These are phyloP conservation scores for Nasonovia ribisnigri DNA, from an alignment of 2,888 invertebrate species.

Conservation along the genomic window DNA sequence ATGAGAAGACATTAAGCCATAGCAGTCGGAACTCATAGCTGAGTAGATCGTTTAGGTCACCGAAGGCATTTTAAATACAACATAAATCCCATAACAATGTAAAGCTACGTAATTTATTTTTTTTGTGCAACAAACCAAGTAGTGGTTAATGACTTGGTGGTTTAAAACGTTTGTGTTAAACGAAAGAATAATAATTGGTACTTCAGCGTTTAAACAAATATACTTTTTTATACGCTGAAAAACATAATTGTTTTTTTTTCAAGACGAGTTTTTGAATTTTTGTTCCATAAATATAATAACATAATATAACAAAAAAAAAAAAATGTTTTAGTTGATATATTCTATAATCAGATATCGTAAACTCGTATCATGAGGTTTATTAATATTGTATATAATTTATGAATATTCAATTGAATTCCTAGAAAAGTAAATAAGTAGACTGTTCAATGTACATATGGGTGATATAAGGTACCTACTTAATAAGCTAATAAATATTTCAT, in stretches of 20 bases:
- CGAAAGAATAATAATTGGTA: not conserved
- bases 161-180: constrained; percentile 23
- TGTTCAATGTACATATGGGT: not conserved
- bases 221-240: not conserved
- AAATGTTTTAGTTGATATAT: not conserved
- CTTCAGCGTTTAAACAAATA: not conserved
- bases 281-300: not conserved
- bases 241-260: not conserved
- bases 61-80: constrained; percentile 32
- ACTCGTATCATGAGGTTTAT: not conserved
- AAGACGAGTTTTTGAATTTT: not conserved
- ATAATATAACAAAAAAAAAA: not conserved
- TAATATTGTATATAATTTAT: not conserved
- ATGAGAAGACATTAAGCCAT: constrained; percentile 14
- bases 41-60: constrained; percentile 4
- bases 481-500: not conserved
- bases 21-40: not conserved
- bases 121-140: not conserved
- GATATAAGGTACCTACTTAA: not conserved
- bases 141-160: constrained; percentile 9
- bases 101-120: not conserved
- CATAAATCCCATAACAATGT: not conserved
- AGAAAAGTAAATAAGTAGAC: not conserved
- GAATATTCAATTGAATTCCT: not conserved
- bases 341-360: not conserved